Base-by-base conservation (phyloP, 92 coral and sea anemone species). In the Bergia puertoricense region DNA sequence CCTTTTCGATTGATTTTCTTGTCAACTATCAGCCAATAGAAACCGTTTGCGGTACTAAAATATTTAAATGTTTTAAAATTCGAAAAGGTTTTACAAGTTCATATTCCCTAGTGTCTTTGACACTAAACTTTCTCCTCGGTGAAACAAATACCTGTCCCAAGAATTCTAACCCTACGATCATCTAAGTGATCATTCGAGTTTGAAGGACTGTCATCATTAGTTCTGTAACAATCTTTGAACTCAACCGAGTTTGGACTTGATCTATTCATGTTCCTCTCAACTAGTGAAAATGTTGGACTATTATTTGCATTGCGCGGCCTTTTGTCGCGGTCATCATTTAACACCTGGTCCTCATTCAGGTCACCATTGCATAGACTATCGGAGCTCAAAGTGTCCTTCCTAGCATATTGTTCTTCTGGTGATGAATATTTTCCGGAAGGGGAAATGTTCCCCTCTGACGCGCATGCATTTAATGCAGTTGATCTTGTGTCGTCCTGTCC, bases 311-410 rank as follows among this genome's bases (percentile, higher is more conserved):
- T 42, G 39, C 43, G 43, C 13, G 42, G 46, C 39, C 2, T 51
- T 18, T 84, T 69, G 39, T 45, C 79, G 1, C 30, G 65, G 18
- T 15, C 79, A 6, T 6, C 43, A 43, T 15, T 84, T 10, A 68
- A 16, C 14, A 71, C 87, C 4, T 71, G 37, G 41, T 10, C 67
- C 1, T 48, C 79, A 69, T 69, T 84, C 0, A 84, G 38, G 8
- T 84, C 46, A n/a, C 87, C 87, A 16, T 84, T 84, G 87, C 87
- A 84, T 18, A 72, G 30, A 46, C 42, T 71, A 23, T 84, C 87
- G 7, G 87, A 23, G 11, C 79, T 84, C 14, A 56, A 30, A 6
- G 38, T 0, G 10, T 51, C 36, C 23, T 40, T 30, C 23, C n/a
- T 36, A 45, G 9, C 6, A 48, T 6, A 23, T 20, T 69, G 67